phyloP scores from a whole-genome alignment of 2,888 invertebrate genomes.

The Dynastes maya region DNA sequence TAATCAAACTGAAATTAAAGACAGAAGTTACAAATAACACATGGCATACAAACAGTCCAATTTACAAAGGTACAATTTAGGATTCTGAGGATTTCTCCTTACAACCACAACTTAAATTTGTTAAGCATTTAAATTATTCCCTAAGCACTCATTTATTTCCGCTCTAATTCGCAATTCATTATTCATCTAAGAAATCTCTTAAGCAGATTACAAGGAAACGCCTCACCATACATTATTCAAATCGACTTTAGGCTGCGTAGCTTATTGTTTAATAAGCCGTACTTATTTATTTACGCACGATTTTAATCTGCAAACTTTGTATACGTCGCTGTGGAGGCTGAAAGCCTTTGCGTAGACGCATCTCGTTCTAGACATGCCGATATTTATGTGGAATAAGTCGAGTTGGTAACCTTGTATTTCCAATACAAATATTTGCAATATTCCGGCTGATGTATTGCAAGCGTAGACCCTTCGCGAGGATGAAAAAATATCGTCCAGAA shows the following conservation, averaged over 20 bases:
- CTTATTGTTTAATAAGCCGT: slow-evolving; percentile 10
- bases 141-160: too few relatives aligned
- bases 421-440: slow-evolving; percentile 51
- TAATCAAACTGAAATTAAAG: too few relatives aligned
- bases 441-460: slow-evolving; percentile 9
- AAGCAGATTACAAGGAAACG: background rate
- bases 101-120: too few relatives aligned
- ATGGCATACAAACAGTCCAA: too few relatives aligned
- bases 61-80: too few relatives aligned
- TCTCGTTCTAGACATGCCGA: background rate
- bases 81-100: too few relatives aligned
- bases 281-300: slow-evolving; percentile 25
- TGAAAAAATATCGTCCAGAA: slow-evolving; percentile 15
- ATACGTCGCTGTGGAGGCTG: background rate
- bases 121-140: too few relatives aligned
- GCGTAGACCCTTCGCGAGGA: background rate
- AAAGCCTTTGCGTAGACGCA: background rate
- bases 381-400: slow-evolving; percentile 35
- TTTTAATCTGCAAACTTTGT: slow-evolving; percentile 6
- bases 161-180: background rate
- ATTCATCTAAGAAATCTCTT: background rate
- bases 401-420: slow-evolving; percentile 18
- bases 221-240: background rate
- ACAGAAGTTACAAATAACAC: too few relatives aligned
- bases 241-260: background rate